Evolutionary conservation across 2,888 invertebrate species (phyloP).

Genomic region (Aromia moschata): DNA sequence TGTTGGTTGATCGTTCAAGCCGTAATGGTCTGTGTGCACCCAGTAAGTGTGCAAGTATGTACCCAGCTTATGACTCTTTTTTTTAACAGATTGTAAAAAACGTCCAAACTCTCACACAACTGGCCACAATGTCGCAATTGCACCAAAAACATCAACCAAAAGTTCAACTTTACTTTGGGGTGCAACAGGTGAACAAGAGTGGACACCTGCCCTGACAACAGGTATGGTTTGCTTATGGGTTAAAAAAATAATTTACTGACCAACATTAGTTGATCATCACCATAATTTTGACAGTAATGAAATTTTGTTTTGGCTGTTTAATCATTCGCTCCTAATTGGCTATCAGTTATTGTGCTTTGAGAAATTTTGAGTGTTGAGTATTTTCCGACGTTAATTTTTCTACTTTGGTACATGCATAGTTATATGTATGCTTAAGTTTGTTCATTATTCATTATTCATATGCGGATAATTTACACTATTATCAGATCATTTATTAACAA

Average conservation of each 20-base stretch:
- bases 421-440: constrained; percentile 20
- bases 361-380: constrained; percentile 21
- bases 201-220: constrained; percentile 95
- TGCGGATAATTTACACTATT: not conserved
- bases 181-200: constrained; percentile 95
- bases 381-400: constrained; percentile 8
- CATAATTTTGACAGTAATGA: constrained; percentile 13
- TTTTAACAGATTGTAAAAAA: constrained; percentile 60
- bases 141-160: constrained; percentile 59
- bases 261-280: not conserved
- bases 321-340: constrained; percentile 21
- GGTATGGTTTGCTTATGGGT: constrained; percentile 66
- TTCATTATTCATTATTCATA: not conserved
- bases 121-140: constrained; percentile 44
- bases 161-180: constrained; percentile 86
- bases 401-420: not conserved
- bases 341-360: constrained; percentile 27
- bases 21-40: too few species aligned
- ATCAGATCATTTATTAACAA: not conserved
- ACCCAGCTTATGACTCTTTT: constrained; percentile 1
- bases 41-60: too few species aligned
- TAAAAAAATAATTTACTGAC: constrained; percentile 2
- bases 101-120: constrained; percentile 59
- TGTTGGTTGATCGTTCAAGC: too few species aligned
- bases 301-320: constrained; percentile 25